Evolutionary conservation across 2,113 vertebrate genomes (phyloP).

Genomic region (Monopterus albus): DNA sequence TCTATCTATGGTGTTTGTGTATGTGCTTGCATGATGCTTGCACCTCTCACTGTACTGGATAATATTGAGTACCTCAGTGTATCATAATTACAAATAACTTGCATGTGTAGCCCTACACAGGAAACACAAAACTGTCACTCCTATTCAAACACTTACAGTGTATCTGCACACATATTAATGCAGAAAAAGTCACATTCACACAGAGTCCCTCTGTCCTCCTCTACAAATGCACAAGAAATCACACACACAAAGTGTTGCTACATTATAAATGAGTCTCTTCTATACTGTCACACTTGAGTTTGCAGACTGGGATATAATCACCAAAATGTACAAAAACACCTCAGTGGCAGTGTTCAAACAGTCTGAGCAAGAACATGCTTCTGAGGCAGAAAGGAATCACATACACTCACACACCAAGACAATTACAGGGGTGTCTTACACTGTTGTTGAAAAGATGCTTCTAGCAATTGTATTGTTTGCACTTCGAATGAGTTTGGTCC

Average conservation of each 20-base stretch:
- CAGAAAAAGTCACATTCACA: conserved; percentile 5
- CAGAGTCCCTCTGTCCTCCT: neutral
- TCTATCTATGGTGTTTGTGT: too few relatives aligned
- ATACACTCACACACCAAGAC: conserved; percentile 29
- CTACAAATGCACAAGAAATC: neutral
- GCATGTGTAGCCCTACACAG: conserved; percentile 19
- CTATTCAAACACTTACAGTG: conserved; percentile 24
- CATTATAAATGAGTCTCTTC: conserved; percentile 66
- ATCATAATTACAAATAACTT: conserved; percentile 20
- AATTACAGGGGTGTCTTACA: conserved; percentile 41
- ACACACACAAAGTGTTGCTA: conserved; percentile 20
- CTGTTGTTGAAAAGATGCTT: conserved; percentile 51
- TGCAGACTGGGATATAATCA: conserved; percentile 55
- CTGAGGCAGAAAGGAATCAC: conserved; percentile 45
- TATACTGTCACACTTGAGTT: conserved; percentile 56
- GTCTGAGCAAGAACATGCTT: conserved; percentile 40
- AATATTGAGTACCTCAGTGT: conserved; percentile 1
- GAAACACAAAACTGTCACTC: conserved; percentile 2
- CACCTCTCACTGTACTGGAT: too few relatives aligned
- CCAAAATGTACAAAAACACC: conserved; percentile 54
- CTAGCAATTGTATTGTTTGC: conserved; percentile 59
- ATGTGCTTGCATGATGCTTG: too few relatives aligned
- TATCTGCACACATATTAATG: conserved; percentile 30
- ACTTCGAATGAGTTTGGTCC: conserved; percentile 58
- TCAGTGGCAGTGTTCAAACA: conserved; percentile 51